Evolutionary conservation across 2,888 invertebrate species (phyloP).

Genomic region (Cacoxenus indagator): DNA sequence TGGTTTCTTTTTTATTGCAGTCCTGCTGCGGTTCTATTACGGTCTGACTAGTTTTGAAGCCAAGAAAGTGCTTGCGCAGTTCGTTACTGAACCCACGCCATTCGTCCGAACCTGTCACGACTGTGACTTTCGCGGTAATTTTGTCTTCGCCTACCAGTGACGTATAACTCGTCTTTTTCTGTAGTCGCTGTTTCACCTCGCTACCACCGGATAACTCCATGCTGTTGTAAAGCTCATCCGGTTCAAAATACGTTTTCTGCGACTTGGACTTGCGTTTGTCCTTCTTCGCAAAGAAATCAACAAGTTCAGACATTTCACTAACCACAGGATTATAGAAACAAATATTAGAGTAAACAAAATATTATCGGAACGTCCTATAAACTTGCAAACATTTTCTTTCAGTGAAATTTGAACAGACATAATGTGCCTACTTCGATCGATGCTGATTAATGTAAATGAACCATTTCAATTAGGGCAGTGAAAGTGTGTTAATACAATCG

Average conservation of each 20-base stretch:
- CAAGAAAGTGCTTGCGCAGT: conserved; percentile 35
- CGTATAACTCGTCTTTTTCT: neutral
- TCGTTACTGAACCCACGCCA: conserved; percentile 49
- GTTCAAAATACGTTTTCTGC: conserved; percentile 44
- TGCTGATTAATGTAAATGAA: neutral
- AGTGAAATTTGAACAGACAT: too few relatives aligned
- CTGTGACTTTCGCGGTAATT: conserved; percentile 7
- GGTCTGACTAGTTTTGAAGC: conserved; percentile 28
- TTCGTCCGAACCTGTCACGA: conserved; percentile 38
- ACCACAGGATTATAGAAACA: neutral
- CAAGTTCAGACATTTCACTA: neutral
- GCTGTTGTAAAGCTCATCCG: conserved; percentile 49
- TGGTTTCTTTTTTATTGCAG: neutral
- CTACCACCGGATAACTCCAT: conserved; percentile 41
- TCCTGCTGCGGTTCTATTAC: neutral
- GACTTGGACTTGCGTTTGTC: conserved; percentile 43
- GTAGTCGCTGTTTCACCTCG: neutral
- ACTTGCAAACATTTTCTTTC: too few relatives aligned
- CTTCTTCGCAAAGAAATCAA: conserved; percentile 35
- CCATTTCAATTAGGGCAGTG: neutral
- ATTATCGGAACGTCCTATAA: too few relatives aligned
- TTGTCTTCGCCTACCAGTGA: neutral
- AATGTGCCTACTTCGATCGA: neutral
- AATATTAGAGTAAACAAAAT: too few relatives aligned
- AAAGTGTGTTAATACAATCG: neutral